phyloP scores from a whole-genome alignment of 2,888 invertebrate genomes.

The Lacanobia oleracea region DNA sequence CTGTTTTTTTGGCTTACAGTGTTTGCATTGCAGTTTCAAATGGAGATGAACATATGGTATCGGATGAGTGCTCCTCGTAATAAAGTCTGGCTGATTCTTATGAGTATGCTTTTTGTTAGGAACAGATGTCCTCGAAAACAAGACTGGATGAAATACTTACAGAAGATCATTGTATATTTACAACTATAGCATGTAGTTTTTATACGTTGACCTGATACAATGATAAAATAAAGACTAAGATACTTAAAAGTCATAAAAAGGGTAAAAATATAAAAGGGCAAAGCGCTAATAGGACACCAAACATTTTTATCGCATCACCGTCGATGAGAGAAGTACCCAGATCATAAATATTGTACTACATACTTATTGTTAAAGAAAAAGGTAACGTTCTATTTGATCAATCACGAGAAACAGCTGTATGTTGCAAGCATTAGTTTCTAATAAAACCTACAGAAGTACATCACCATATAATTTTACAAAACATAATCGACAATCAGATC shows the following conservation, averaged over 20 bases:
- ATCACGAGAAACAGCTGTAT: neutral
- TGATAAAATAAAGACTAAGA: too few relatives aligned
- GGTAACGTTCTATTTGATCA: neutral
- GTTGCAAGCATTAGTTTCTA: neutral
- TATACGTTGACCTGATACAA: too few relatives aligned
- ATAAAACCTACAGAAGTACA: neutral
- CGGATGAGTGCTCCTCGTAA: slow-evolving; percentile 5
- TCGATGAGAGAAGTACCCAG: neutral
- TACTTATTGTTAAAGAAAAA: neutral
- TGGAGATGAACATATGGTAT: slow-evolving; percentile 9
- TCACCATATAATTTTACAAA: slow-evolving; percentile 14
- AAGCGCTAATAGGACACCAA: too few relatives aligned
- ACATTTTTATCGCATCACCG: too few relatives aligned
- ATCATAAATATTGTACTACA: neutral
- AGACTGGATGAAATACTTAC: neutral
- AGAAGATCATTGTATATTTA: neutral
- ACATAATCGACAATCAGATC: slow-evolving; percentile 13
- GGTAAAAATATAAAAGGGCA: too few relatives aligned
- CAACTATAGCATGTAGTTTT: too few relatives aligned
- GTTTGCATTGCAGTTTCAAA: slow-evolving; percentile 24
- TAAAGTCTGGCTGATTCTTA: neutral
- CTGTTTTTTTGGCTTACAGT: slow-evolving; percentile 33
- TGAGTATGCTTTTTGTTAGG: neutral
- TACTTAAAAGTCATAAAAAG: too few relatives aligned
- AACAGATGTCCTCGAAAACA: neutral